These are phyloP conservation scores for Catharus ustulatus DNA, from an alignment of 2,797 vertebrate genomes.

Conservation along the genomic window DNA sequence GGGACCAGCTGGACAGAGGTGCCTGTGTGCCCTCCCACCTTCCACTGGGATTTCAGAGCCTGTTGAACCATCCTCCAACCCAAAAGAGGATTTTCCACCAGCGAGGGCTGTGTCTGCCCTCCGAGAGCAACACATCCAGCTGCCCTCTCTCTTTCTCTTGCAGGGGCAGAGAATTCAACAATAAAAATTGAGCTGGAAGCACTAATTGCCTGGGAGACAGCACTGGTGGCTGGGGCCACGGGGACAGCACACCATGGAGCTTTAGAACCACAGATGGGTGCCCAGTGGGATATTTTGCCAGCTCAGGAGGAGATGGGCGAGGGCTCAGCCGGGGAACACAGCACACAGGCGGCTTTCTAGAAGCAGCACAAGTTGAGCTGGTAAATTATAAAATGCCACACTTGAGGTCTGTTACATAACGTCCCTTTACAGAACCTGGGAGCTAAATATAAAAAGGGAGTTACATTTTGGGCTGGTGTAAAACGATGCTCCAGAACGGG, in stretches of 20 bases:
- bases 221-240: accelerated
- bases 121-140: not conserved
- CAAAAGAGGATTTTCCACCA: not conserved
- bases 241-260: accelerated
- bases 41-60: not conserved
- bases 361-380: constrained; percentile 48
- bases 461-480: constrained; percentile 51
- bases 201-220: not conserved
- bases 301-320: not conserved
- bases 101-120: not conserved
- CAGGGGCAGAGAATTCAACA: not conserved
- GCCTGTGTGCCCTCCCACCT: not conserved
- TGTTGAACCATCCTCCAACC: not conserved
- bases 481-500: constrained; percentile 5
- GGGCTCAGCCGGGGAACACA: not conserved
- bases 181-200: not conserved
- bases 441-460: constrained; percentile 73
- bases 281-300: not conserved
- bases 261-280: not conserved
- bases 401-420: constrained; percentile 70
- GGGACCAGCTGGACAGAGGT: not conserved
- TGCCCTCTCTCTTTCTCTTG: not conserved
- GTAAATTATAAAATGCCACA: constrained; percentile 62
- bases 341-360: not conserved
- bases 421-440: constrained; percentile 52